Evolutionary conservation across 1,140 invertebrate species (phyloP).

Genomic region (Fopius arisanus): DNA sequence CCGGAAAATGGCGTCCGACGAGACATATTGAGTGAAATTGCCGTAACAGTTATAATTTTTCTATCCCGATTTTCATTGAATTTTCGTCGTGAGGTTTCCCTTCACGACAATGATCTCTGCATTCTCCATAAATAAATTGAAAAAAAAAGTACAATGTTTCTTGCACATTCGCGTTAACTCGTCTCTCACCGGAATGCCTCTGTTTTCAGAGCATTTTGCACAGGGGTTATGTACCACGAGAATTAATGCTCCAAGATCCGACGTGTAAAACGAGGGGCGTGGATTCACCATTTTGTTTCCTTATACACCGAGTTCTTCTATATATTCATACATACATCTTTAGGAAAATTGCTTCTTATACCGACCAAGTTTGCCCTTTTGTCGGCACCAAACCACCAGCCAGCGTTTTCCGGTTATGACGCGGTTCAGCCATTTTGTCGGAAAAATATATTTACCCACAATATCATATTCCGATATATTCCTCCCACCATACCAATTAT

Average conservation of each 20-base stretch:
- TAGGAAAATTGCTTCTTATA: slow-evolving; percentile 10
- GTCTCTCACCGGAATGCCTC: slow-evolving; percentile 12
- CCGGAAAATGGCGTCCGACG: too few relatives aligned
- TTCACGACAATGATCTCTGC: too few relatives aligned
- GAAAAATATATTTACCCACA: too few relatives aligned
- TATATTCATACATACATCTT: slow-evolving; percentile 7
- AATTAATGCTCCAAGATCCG: slow-evolving; percentile 30
- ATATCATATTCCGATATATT: too few relatives aligned
- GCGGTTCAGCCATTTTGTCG: neutral
- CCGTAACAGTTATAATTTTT: too few relatives aligned
- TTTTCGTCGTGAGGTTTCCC: too few relatives aligned
- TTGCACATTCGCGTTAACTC: neutral
- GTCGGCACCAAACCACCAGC: slow-evolving; percentile 30
- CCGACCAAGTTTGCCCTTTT: slow-evolving; percentile 1
- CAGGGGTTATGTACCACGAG: neutral
- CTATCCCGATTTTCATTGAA: too few relatives aligned
- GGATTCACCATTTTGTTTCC: slow-evolving; percentile 19
- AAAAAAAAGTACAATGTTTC: slow-evolving; percentile 6
- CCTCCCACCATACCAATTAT: too few relatives aligned
- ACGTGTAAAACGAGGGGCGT: slow-evolving; percentile 29
- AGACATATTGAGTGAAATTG: too few relatives aligned
- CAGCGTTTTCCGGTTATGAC: slow-evolving; percentile 4
- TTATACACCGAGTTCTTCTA: neutral
- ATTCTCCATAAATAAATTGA: too few relatives aligned
- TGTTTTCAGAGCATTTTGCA: slow-evolving; percentile 13